Evolutionary conservation across 2,888 invertebrate genomes (phyloP), one percentile per base, ranked within the genome.

Genomic region (Dusona sp.): DNA sequence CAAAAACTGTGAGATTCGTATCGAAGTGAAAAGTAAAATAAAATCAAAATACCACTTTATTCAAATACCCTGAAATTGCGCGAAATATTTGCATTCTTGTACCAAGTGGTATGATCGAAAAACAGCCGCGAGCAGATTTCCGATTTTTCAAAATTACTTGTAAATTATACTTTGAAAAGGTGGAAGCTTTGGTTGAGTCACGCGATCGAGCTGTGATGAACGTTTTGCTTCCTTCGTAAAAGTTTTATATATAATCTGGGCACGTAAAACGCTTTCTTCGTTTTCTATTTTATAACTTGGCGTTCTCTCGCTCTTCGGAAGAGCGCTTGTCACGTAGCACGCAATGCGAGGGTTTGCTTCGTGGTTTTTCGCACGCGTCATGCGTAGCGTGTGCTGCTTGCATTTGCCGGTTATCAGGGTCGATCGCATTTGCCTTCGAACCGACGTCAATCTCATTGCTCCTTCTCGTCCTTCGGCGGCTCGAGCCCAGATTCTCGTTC

Each of bases 201-300:
- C 89, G 89, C 89, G 89, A 89, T 89, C 85, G 42, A 68, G 68
- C 83, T 83, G 86, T 83, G 86, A 88, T 88, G 83, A 88, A 88
- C 88, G 85, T 87, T 89, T 88, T 87, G 77, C 88, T 80, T 74
- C 48, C 38, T 70, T 48, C 29, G 75, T 64, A 79, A 16, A 61
- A 33, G 70, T 75, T 48, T 73, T 8, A 61, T 54, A 73, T 79
- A 68, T 83, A 79, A 82, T 82, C 78, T 73, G 51, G 67, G 78
- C 72, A 73, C 67, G 81, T 81, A 78, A 64, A 38, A 72, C 42
- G 70, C 33, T 75, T 68, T 80, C 77, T 77, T 73, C 73, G 65
- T 67, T 73, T 64, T 48, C 77, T 70, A 42, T 38, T 72, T n/a
- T 45, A 78, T 75, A 67, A 65, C 67, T 67, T 29, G 36, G 70